Percentiles rank a stretch among this genome's conserved stretches.
Evolutionary conservation across 2,797 vertebrate species (phyloP).

Genomic region (Takifugu ocellatus): DNA sequence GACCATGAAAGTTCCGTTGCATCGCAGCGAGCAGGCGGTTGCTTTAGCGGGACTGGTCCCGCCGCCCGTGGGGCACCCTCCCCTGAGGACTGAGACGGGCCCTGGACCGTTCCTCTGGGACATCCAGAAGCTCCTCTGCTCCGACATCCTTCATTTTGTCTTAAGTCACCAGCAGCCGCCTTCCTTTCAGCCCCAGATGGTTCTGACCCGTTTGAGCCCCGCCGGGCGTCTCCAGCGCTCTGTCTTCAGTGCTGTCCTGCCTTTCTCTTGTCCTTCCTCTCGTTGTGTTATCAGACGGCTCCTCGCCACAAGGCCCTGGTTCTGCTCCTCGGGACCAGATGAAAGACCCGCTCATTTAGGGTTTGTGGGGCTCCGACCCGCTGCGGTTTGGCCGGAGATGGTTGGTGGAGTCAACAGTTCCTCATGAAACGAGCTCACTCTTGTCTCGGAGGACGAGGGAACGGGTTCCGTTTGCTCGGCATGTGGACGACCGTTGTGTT

Average conservation of each 20-base stretch:
- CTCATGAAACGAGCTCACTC: too few relatives aligned
- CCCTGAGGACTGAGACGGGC: slow-evolving; percentile 6
- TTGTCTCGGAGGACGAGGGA: too few relatives aligned
- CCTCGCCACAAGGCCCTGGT: slow-evolving; percentile 34
- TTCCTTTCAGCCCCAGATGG: slow-evolving; percentile 54
- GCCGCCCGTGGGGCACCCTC: too few relatives aligned
- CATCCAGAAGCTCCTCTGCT: slow-evolving; percentile 48
- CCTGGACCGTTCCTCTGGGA: slow-evolving; percentile 60
- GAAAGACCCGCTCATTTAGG: too few relatives aligned
- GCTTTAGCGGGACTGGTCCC: too few relatives aligned
- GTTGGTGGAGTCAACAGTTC: too few relatives aligned
- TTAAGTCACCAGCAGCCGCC: slow-evolving; percentile 82
- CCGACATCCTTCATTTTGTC: slow-evolving; percentile 69
- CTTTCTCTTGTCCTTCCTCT: slow-evolving; percentile 56
- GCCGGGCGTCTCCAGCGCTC: slow-evolving; percentile 33
- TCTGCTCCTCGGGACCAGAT: neutral
- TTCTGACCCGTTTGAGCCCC: slow-evolving; percentile 52
- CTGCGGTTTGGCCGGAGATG: too few relatives aligned
- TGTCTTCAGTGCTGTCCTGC: slow-evolving; percentile 33
- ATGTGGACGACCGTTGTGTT: neutral
- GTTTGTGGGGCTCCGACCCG: too few relatives aligned
- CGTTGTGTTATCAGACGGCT: slow-evolving; percentile 46
- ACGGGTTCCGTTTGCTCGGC: neutral
- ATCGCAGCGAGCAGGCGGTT: too few relatives aligned
- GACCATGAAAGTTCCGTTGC: too few relatives aligned